A percentile compares a stretch with the other conserved stretches of the same genome.
Conservation (phyloP, 2,888 invertebrate species). For the Polymixis lichenea region DNA sequence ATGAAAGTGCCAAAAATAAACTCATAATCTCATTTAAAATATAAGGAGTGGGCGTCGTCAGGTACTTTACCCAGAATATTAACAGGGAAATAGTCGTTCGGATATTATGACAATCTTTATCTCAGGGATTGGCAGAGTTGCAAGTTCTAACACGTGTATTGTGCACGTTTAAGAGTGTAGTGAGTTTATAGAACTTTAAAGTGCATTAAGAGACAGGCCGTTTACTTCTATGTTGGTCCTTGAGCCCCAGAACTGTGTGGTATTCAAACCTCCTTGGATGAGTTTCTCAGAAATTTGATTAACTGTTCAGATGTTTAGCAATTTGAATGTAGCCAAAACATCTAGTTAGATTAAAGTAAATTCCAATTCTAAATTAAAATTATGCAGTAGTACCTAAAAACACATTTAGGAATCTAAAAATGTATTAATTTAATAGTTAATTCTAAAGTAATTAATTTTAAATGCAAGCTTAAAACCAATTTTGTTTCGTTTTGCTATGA, state of each 20-base stretch:
- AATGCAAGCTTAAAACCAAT: background rate
- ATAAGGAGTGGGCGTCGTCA: constrained; percentile 13
- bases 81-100: constrained; percentile 32
- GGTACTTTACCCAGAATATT: constrained; percentile 20
- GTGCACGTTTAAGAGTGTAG: constrained; percentile 30
- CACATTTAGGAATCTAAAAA: no score
- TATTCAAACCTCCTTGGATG: background rate
- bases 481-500: background rate
- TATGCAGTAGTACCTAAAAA: background rate
- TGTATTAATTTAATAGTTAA: background rate
- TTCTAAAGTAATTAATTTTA: background rate
- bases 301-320: no score
- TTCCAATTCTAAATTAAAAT: background rate
- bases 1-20: background rate
- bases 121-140: constrained; percentile 38
- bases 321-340: background rate
- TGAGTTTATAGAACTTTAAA: constrained; percentile 55
- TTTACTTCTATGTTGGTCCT: background rate
- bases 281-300: background rate
- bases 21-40: background rate
- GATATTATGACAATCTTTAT: constrained; percentile 54
- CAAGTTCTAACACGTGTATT: constrained; percentile 45
- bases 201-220: constrained; percentile 23
- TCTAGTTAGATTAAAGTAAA: background rate
- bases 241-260: background rate